Evolutionary conservation across 2,113 vertebrate genomes (phyloP).

Genomic region (Mustela nigripes): DNA sequence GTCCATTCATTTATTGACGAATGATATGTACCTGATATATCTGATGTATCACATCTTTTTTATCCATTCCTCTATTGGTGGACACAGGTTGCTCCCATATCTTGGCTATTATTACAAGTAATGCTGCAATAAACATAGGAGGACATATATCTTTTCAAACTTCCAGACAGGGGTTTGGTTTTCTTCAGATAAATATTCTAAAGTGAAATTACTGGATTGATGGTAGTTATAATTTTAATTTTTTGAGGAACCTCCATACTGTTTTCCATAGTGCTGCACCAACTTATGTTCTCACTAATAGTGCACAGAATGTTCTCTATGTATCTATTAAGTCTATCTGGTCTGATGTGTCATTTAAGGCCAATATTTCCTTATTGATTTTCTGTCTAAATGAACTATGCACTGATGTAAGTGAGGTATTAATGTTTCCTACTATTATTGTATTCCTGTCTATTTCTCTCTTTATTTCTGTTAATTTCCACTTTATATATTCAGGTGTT

Average conservation of each 20-base stretch:
- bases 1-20: too few species aligned
- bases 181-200: not conserved
- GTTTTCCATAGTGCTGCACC: not conserved
- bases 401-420: not conserved
- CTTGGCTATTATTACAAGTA: not conserved
- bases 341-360: not conserved
- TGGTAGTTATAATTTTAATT: not conserved
- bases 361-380: not conserved
- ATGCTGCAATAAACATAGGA: not conserved
- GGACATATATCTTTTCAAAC: not conserved
- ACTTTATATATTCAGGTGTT: not conserved
- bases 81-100: not conserved
- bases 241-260: not conserved
- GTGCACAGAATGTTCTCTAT: not conserved
- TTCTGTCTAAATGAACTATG: not conserved
- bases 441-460: not conserved
- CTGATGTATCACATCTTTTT: not conserved
- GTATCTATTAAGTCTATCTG: not conserved
- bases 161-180: not conserved
- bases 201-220: not conserved
- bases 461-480: not conserved
- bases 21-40: not conserved
- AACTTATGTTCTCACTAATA: not conserved
- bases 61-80: not conserved
- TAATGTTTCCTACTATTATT: not conserved